Conservation (phyloP, 2,113 vertebrate species). For the Lampris megalopsis region DNA sequence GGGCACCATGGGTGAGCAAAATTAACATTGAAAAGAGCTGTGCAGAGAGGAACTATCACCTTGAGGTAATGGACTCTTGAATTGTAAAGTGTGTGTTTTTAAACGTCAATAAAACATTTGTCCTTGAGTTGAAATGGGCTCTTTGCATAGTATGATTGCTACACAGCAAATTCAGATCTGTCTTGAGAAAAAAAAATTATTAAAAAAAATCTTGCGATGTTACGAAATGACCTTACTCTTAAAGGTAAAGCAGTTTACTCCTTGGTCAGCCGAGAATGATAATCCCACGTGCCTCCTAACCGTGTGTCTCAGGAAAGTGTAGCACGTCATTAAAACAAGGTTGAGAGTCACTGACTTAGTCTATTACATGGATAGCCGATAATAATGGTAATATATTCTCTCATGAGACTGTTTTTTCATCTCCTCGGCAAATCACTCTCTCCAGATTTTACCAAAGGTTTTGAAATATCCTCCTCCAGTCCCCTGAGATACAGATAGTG, state of each 20-base stretch:
- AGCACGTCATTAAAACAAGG: constrained; percentile 7
- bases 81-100: neutral
- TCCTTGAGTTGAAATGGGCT: neutral
- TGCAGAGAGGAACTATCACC: neutral
- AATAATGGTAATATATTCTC: constrained; percentile 53
- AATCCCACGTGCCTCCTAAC: constrained; percentile 18
- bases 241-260: neutral
- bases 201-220: neutral
- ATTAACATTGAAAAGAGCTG: neutral
- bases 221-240: neutral
- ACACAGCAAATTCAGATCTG: neutral
- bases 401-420: constrained; percentile 43
- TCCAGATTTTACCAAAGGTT: constrained; percentile 41
- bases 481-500: constrained; percentile 55
- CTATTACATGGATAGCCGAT: constrained; percentile 15
- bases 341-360: constrained; percentile 29
- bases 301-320: constrained; percentile 20
- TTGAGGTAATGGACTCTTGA: neutral
- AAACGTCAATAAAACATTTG: neutral
- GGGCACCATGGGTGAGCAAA: neutral
- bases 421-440: constrained; percentile 61
- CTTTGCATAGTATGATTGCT: neutral
- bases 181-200: too few species aligned
- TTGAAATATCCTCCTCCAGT: constrained; percentile 53
- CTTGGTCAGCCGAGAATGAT: neutral